Conservation (phyloP, 2,113 vertebrate species). For the Scytalopus superciliaris region DNA sequence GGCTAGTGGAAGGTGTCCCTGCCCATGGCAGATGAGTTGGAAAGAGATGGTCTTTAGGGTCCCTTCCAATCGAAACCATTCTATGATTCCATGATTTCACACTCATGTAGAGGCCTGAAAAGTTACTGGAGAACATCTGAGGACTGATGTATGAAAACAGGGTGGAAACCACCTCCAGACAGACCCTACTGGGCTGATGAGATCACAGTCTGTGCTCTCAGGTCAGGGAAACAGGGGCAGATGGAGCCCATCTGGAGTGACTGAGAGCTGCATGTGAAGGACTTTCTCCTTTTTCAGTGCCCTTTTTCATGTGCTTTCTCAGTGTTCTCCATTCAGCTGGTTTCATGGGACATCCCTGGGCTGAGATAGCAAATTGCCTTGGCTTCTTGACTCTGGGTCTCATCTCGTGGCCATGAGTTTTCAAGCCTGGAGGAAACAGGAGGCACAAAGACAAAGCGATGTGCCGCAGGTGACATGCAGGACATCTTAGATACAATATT, state of each 20-base stretch:
- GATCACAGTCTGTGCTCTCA: background rate
- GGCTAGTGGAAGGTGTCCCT: rapidly evolving
- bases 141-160: background rate
- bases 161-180: background rate
- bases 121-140: background rate
- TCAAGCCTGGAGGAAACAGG: background rate
- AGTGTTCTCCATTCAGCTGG: background rate
- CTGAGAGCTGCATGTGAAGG: background rate
- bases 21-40: background rate
- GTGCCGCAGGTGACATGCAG: background rate
- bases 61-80: background rate
- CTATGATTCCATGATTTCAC: background rate
- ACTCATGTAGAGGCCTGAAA: rapidly evolving
- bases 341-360: background rate
- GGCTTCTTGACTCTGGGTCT: background rate
- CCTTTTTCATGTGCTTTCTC: background rate
- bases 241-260: background rate
- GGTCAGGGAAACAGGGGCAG: rapidly evolving
- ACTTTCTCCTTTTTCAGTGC: background rate
- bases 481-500: background rate
- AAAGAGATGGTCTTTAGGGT: rapidly evolving
- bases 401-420: rapidly evolving
- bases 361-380: background rate
- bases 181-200: background rate
- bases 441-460: background rate